Percentiles rank a stretch among this genome's conserved stretches.
phyloP scores from a whole-genome alignment of 2,797 vertebrate species.

The Diplodus puntazzo region DNA sequence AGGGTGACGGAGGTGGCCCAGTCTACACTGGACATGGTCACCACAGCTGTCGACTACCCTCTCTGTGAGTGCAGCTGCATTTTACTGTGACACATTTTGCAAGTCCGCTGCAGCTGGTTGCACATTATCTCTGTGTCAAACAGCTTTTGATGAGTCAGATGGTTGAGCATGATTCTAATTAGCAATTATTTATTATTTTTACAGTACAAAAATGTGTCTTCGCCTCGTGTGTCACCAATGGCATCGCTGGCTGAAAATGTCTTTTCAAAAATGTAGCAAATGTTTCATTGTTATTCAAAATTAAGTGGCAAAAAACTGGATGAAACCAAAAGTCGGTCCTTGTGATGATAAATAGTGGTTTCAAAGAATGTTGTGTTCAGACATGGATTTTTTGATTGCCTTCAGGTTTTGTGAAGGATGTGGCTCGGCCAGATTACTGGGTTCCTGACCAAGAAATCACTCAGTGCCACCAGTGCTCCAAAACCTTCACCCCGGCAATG shows the following conservation, averaged over 20 bases:
- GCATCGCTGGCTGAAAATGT: background rate
- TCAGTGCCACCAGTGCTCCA: constrained; percentile 84
- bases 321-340: background rate
- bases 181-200: background rate
- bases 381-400: background rate
- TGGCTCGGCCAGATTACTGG: constrained; percentile 90
- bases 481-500: constrained; percentile 80
- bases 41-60: constrained; percentile 88
- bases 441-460: constrained; percentile 87
- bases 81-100: background rate
- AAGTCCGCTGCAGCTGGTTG: background rate
- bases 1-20: constrained; percentile 88
- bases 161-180: background rate
- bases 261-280: background rate
- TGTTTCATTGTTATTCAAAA: background rate
- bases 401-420: constrained; percentile 87
- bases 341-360: background rate
- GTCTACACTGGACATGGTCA: constrained; percentile 86
- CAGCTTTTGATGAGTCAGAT: background rate
- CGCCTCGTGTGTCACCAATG: too few species aligned
- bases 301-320: background rate
- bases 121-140: background rate
- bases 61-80: constrained; percentile 82
- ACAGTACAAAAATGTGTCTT: background rate
- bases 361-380: background rate